These are phyloP conservation scores for Buteo buteo DNA, from an alignment of 2,113 vertebrate species.

Conservation along the genomic window DNA sequence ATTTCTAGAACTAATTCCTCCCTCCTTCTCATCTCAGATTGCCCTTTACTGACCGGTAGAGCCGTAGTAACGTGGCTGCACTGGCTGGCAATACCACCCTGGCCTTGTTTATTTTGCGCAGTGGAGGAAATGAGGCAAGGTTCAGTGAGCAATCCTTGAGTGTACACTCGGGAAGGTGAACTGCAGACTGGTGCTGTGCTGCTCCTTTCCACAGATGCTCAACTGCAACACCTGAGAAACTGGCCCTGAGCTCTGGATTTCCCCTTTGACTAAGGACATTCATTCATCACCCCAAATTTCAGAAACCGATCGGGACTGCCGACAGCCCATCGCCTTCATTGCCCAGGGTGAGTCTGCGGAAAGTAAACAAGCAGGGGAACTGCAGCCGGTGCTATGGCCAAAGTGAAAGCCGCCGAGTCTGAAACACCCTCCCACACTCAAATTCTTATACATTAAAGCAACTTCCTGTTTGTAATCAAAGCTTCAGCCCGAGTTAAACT, in stretches of 20 bases:
- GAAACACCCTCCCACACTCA: slow-evolving; percentile 13
- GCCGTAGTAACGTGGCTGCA: background rate
- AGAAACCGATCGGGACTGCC: background rate
- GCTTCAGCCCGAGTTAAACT: background rate
- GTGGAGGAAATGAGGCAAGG: background rate
- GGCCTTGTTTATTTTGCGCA: background rate
- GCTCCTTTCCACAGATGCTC: background rate
- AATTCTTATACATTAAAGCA: background rate
- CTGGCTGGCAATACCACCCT: background rate
- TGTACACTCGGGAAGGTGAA: background rate
- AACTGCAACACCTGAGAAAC: background rate
- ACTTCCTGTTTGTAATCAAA: background rate
- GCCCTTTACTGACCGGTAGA: background rate
- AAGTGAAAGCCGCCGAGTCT: background rate
- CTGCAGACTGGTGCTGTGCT: background rate
- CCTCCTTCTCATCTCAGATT: background rate
- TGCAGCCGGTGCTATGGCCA: background rate
- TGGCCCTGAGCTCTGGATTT: background rate
- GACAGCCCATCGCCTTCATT: background rate
- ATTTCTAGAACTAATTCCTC: background rate
- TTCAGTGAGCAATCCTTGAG: background rate
- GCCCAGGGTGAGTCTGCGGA: background rate
- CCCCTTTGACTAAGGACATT: background rate
- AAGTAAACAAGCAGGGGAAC: background rate
- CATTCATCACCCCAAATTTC: background rate